These are phyloP conservation scores for Stictocephala bisonia DNA, from an alignment of 2,888 invertebrate genomes.

Conservation along the genomic window DNA sequence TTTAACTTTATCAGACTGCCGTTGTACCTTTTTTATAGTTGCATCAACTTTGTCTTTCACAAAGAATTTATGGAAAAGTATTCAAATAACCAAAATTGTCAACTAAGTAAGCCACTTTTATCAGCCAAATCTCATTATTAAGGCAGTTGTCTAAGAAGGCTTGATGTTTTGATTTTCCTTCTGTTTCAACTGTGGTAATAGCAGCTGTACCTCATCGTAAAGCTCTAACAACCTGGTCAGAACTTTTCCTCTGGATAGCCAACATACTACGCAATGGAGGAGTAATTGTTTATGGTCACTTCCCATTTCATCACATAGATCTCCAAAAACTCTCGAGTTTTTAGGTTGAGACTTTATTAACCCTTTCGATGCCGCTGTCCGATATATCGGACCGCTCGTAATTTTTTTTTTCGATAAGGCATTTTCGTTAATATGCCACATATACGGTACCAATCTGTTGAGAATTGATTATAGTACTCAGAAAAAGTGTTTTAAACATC, in stretches of 20 bases:
- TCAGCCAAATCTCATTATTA: neutral
- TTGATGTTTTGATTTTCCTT: neutral
- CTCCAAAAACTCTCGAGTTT: too few relatives aligned
- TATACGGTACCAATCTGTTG: too few relatives aligned
- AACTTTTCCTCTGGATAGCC: neutral
- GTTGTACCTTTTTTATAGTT: neutral
- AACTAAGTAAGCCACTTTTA: neutral
- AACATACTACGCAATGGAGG: neutral
- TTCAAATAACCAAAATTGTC: neutral
- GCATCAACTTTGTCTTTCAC: conserved; percentile 12
- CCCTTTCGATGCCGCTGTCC: too few relatives aligned
- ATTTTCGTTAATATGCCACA: too few relatives aligned
- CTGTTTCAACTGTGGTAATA: neutral
- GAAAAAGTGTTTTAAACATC: too few relatives aligned
- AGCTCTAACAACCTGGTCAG: neutral
- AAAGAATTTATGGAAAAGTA: conserved; percentile 2
- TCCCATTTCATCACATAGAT: too few relatives aligned
- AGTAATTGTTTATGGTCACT: too few relatives aligned
- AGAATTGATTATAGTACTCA: too few relatives aligned
- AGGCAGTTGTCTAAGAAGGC: neutral
- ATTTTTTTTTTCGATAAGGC: too few relatives aligned
- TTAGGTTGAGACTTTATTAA: too few relatives aligned
- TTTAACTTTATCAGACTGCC: conserved; percentile 4
- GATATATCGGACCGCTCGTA: too few relatives aligned
- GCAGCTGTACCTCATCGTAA: neutral